phyloP scores from a whole-genome alignment of 2,797 vertebrate genomes.

The Neostethus bicornis region DNA sequence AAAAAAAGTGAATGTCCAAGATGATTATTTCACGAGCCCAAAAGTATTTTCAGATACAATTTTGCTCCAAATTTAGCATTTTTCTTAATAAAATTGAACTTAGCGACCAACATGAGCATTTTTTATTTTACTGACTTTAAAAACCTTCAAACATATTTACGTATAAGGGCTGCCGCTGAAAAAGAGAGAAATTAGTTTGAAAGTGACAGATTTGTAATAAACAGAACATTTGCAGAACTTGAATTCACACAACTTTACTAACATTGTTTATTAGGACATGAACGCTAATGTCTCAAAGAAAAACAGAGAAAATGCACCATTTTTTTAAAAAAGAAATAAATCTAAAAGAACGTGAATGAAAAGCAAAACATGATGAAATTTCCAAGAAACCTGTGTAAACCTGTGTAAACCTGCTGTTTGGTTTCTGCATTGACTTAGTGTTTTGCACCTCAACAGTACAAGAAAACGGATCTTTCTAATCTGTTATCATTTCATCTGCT shows the following conservation, averaged over 20 bases:
- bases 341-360: not conserved
- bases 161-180: too few relatives aligned
- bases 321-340: too few relatives aligned
- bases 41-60: not conserved
- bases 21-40: not conserved
- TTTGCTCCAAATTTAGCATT: not conserved
- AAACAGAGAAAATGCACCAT: not conserved
- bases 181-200: too few relatives aligned
- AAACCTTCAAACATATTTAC: too few relatives aligned
- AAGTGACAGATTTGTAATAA: too few relatives aligned
- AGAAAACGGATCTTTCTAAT: conserved; percentile 55
- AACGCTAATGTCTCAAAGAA: not conserved
- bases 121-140: too few relatives aligned
- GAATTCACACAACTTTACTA: too few relatives aligned
- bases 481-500: conserved; percentile 73
- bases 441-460: conserved; percentile 42
- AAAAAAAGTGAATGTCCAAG: not conserved
- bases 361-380: not conserved
- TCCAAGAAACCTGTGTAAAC: not conserved
- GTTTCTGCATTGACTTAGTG: conserved; percentile 36
- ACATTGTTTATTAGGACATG: too few relatives aligned
- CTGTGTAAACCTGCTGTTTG: conserved; percentile 46
- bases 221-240: too few relatives aligned
- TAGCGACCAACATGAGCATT: too few relatives aligned
- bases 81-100: too few relatives aligned